phyloP scores from a whole-genome alignment of 2,888 invertebrate genomes.

The Drosophila birchii region DNA sequence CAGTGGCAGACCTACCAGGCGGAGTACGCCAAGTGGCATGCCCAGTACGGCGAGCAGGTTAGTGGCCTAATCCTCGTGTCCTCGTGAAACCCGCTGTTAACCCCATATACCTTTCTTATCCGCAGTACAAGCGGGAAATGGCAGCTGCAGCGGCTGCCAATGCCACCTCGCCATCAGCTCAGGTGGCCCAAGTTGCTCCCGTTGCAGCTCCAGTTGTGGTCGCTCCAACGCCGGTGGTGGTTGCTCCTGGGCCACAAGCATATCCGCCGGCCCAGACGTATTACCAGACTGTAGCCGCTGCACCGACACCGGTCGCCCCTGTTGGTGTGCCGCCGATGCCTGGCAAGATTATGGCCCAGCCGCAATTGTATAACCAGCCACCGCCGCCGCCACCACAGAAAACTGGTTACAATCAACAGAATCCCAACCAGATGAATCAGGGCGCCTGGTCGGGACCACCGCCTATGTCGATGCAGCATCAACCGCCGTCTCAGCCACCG shows the following conservation, averaged over 20 bases:
- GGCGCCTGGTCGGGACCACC: slow-evolving; percentile 17
- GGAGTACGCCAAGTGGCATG: slow-evolving; percentile 85
- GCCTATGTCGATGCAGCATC: slow-evolving; percentile 9
- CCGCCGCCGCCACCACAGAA: slow-evolving; percentile 68
- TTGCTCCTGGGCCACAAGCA: slow-evolving; percentile 36
- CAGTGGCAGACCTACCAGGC: slow-evolving; percentile 85
- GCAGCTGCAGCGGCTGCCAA: slow-evolving; percentile 75
- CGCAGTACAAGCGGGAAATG: slow-evolving; percentile 84
- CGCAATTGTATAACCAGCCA: slow-evolving; percentile 81
- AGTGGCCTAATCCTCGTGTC: background rate
- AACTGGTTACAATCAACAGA: slow-evolving; percentile 10
- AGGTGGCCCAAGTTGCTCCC: slow-evolving; percentile 29
- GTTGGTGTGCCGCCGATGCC: slow-evolving; percentile 29
- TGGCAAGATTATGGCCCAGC: slow-evolving; percentile 76
- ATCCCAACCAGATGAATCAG: slow-evolving; percentile 13
- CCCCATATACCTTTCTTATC: background rate
- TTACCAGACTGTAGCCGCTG: slow-evolving; percentile 28
- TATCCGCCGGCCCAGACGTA: slow-evolving; percentile 54
- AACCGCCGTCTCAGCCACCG: background rate
- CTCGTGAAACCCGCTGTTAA: background rate
- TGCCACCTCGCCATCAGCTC: slow-evolving; percentile 6
- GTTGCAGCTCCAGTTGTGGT: slow-evolving; percentile 27
- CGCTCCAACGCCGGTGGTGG: slow-evolving; percentile 32
- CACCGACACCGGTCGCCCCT: background rate
- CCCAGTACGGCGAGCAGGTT: slow-evolving; percentile 85